Base-by-base conservation (phyloP, 2,797 vertebrate genomes). In the Epinephelus coioides region DNA sequence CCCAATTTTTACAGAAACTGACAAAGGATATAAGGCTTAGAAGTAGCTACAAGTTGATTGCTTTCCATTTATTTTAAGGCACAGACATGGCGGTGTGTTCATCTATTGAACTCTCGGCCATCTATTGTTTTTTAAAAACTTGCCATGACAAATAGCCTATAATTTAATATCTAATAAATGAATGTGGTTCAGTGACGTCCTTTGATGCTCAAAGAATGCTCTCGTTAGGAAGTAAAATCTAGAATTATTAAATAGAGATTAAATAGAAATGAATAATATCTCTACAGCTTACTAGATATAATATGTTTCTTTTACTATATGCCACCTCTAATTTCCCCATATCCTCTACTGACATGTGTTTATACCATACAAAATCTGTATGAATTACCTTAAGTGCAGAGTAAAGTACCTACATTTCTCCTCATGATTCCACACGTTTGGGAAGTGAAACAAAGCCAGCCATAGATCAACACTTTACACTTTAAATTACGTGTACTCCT, bases 371-470 rank as follows among this genome's bases (percentile, higher is more conserved):
- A 56, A 63, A 56, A 46, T 25, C n/a, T 19, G 44, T 46, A 5
- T 2, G 56, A 40, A 47, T n/a, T 0, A 25, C 51, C 47, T 13
- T 51, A 27, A 21, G 23, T 21, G 13, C 40, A 53, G n/a, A 46
- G 38, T n/a, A n/a, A 60, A 53, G 2, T 0, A 44, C 15, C 34
- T 27, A 19, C 11, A 59, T 50, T 66, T n/a, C 19, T 73, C n/a
- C 10, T 11, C 3, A 3, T 40, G 11, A 44, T 21, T 46, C 2
- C 17, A 27, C 46, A 53, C n/a, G 27, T 59, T 8, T 10, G 21
- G 34, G 14, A 65, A 64, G 19, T 61, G 15, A 79, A 68, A 40
- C 44, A 18, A 53, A 60, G 44, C 49, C 27, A 17, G 5, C 30
- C 27, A 50, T 14, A 67, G 34, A 61, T 46, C 46, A 55, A 25